Base-by-base conservation (phyloP, 1,140 invertebrate species). In the Brachionus calyciflorus region DNA sequence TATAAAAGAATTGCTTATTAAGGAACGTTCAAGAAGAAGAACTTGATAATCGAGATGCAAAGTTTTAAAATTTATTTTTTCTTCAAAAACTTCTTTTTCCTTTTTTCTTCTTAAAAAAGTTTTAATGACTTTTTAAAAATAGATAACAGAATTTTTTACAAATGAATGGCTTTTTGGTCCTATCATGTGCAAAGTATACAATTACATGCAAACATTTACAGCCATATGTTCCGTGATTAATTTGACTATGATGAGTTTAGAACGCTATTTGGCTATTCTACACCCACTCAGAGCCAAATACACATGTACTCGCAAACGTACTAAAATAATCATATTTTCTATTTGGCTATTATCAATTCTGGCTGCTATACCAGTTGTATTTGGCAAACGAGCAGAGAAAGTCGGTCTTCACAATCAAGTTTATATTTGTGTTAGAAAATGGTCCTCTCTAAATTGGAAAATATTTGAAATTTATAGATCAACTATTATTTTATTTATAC, bases 251-350 rank as follows among this genome's bases (percentile, higher is more conserved):
- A 91, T 92, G 86, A 91, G 90, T 78, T 85, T 95, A 60, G 93
- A 96, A 84, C 88, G 93, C 79, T 95, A 92, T 92, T 93, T 93
- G 83, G 93, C 93, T 75, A 94, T 96, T 82, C 94, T 92, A 84
- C 91, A 91, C 83, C 93, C 93, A 14, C 87, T 96, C 30, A 88
- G 87, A 80, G 90, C 90, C 12, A 90, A 90, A 82, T 95, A 94
- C 80, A 82, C 82, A 76, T 81, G 81, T 0, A 94, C 92, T 0
- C 90, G 91, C 0, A 85, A 88, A 12, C 87, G 91, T 60, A 92
- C 92, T n/a, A 91, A 92, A 84, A 90, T 89, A 6, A 90, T 91
- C 41, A 92, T 93, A 76, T 83, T 90, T 12, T 83, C 91, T 60
- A 94, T 94, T 77, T 96, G 93, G 93, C 82, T 91, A 6, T 78